Conservation (phyloP, 2,797 vertebrate genomes). For the Lagocephalus sceleratus region DNA sequence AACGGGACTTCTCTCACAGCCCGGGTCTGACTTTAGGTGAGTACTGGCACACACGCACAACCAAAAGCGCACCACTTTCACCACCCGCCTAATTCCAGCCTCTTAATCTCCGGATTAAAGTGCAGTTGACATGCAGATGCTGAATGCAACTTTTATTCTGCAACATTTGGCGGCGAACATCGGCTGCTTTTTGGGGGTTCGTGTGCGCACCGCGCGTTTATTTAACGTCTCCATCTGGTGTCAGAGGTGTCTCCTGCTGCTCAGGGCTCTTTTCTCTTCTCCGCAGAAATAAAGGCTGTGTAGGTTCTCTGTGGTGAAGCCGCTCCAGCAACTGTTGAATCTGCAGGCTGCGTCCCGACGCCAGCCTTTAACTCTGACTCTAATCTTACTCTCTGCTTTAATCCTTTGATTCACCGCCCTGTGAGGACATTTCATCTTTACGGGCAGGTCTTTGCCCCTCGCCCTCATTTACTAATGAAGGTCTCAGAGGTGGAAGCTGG, state of each 20-base stretch:
- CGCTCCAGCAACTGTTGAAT: conserved; percentile 53
- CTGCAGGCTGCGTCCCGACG: conserved; percentile 13
- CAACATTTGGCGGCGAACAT: neutral
- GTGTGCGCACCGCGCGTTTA: neutral
- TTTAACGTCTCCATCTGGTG: neutral
- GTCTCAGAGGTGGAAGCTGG: conserved; percentile 31
- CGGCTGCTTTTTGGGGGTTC: neutral
- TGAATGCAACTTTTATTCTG: conserved; percentile 47
- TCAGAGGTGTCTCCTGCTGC: too few relatives aligned
- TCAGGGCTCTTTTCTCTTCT: too few relatives aligned
- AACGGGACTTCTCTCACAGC: conserved; percentile 25
- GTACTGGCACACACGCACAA: conserved; percentile 15
- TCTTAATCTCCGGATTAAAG: conserved; percentile 22
- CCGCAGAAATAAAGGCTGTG: neutral
- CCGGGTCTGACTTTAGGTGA: conserved; percentile 39
- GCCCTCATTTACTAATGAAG: conserved; percentile 49
- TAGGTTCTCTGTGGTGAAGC: conserved; percentile 3
- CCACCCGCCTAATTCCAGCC: neutral
- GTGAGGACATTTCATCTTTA: conserved; percentile 25
- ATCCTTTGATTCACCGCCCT: conserved; percentile 18
- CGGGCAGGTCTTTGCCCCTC: conserved; percentile 6
- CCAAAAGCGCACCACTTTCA: neutral
- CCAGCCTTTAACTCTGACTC: neutral
- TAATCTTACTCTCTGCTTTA: conserved; percentile 5
- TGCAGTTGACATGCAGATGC: conserved; percentile 21